phyloP scores from a whole-genome alignment of 1,140 invertebrate species.

The Archivesica marissinica region DNA sequence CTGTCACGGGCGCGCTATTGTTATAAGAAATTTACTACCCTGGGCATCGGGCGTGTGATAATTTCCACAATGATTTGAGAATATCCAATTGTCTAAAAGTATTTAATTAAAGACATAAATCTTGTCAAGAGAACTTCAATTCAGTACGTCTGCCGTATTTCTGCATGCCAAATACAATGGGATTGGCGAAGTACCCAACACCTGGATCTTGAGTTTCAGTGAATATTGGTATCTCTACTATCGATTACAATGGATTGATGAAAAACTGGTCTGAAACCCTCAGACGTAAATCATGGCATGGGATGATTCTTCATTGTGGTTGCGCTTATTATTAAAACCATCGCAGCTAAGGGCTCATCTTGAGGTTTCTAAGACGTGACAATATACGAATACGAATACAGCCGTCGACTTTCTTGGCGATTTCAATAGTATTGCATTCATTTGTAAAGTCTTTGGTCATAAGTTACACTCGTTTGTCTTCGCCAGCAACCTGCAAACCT shows the following conservation, averaged over 20 bases:
- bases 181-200: background rate
- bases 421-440: too few species aligned
- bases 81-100: slow-evolving; percentile 60
- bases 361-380: too few species aligned
- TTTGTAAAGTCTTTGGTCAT: too few species aligned
- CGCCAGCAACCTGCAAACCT: too few species aligned
- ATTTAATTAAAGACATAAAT: slow-evolving; percentile 64
- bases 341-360: too few species aligned
- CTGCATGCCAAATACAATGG: slow-evolving; percentile 8
- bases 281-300: slow-evolving; percentile 3
- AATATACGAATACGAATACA: too few species aligned
- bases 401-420: too few species aligned
- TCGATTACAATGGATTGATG: slow-evolving; percentile 19
- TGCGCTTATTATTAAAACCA: background rate
- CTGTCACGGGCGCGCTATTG: slow-evolving; percentile 39
- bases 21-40: slow-evolving; percentile 58
- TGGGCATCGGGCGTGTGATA: slow-evolving; percentile 42
- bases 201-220: slow-evolving; percentile 15
- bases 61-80: slow-evolving; percentile 39
- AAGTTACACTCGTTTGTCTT: too few species aligned
- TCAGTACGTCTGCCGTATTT: slow-evolving; percentile 24
- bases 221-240: slow-evolving; percentile 21
- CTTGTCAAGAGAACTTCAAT: slow-evolving; percentile 17
- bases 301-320: background rate
- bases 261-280: slow-evolving; percentile 5